Percentiles rank a stretch among this genome's conserved stretches.
Conservation (phyloP, 1,140 invertebrate species). For the Ooceraea biroi region DNA sequence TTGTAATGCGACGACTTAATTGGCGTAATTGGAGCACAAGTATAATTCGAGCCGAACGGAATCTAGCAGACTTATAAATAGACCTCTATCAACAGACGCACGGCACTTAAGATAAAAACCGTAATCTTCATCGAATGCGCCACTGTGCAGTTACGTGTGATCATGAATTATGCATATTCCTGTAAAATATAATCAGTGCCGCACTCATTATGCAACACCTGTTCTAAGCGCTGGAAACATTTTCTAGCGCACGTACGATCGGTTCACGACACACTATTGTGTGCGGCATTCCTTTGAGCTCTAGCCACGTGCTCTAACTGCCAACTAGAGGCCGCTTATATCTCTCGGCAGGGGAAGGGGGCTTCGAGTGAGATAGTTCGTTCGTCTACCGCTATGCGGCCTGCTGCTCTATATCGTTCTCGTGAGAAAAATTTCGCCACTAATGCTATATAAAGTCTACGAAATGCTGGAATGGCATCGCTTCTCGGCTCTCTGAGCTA, state of each 20-base stretch:
- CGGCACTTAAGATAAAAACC: constrained; percentile 16
- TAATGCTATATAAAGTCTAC: neutral
- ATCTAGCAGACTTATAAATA: constrained; percentile 38
- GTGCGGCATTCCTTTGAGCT: constrained; percentile 17
- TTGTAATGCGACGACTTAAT: neutral
- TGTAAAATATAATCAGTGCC: constrained; percentile 26
- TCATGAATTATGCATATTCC: constrained; percentile 50
- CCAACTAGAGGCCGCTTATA: neutral
- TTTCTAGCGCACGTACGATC: constrained; percentile 25
- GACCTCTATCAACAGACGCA: neutral
- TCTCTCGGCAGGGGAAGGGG: neutral
- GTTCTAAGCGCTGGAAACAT: constrained; percentile 33
- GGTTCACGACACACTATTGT: constrained; percentile 8
- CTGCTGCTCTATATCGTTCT: neutral
- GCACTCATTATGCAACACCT: constrained; percentile 38
- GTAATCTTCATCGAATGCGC: constrained; percentile 23
- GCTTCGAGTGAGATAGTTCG: neutral
- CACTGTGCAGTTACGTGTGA: constrained; percentile 6
- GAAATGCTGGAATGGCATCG: neutral
- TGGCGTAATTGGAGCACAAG: neutral
- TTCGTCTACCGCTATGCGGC: neutral
- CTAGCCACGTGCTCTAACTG: neutral
- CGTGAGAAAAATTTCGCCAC: neutral
- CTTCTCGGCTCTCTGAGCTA: constrained; percentile 62
- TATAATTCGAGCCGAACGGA: neutral